phyloP scores from a whole-genome alignment of 2,797 vertebrate species.

The Rhodeus uyekii region DNA sequence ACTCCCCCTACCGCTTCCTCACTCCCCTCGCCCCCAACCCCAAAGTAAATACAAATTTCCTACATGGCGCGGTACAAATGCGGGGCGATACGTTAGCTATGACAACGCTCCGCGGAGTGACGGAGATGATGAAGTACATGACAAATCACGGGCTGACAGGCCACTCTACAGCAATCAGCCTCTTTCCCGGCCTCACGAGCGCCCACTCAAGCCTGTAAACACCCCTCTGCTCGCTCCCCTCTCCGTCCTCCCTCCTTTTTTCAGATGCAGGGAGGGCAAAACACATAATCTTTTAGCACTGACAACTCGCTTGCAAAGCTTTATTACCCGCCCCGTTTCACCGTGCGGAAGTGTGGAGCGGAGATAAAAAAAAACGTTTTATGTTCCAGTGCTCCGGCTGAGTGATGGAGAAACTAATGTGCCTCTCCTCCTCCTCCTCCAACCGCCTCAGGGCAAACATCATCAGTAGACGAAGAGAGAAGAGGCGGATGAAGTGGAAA shows the following conservation, averaged over 20 bases:
- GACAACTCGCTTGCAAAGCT: slow-evolving; percentile 72
- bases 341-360: slow-evolving; percentile 51
- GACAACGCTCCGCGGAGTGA: slow-evolving; percentile 82
- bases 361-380: slow-evolving; percentile 71
- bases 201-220: slow-evolving; percentile 83
- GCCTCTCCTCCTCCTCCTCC: slow-evolving; percentile 62
- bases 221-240: slow-evolving; percentile 64
- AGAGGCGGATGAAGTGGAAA: slow-evolving; percentile 61
- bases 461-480: slow-evolving; percentile 64
- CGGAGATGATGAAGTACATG: slow-evolving; percentile 90
- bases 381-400: slow-evolving; percentile 60
- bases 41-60: slow-evolving; percentile 99
- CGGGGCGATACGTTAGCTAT: slow-evolving; percentile 77
- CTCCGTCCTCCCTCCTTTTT: slow-evolving; percentile 14
- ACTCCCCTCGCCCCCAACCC: slow-evolving; percentile 49
- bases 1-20: slow-evolving; percentile 57
- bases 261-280: slow-evolving; percentile 66
- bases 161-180: slow-evolving; percentile 82
- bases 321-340: slow-evolving; percentile 77
- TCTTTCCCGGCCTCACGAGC: slow-evolving; percentile 76
- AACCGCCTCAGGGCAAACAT: slow-evolving; percentile 75
- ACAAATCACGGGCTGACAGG: slow-evolving; percentile 87
- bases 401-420: slow-evolving; percentile 73
- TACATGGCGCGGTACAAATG: slow-evolving; percentile 87
- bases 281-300: slow-evolving; percentile 79